Evolutionary conservation across 2,113 vertebrate species (phyloP), one percentile per base, ranked within the genome.

Genomic region (Calyptommatus sinebrachiatus): DNA sequence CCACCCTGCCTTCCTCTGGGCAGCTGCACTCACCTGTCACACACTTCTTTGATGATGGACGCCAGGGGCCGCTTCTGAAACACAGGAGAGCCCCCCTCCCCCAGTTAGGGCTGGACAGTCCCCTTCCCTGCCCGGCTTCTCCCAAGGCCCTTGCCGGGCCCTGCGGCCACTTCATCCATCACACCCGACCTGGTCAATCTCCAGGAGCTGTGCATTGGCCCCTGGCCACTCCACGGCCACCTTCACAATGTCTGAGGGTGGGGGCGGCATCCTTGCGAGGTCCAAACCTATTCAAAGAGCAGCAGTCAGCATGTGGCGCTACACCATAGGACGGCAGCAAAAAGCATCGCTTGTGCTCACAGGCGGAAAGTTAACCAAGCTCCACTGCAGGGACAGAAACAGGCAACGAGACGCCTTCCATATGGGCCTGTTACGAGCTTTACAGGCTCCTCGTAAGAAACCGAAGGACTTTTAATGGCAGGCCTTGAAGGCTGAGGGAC

Each of bases 161-260:
- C 31, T 35, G 29, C 2, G 48, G 4, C 53, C 53, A 14, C 53
- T 14, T 50, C 10, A 50, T 2, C 4, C 4, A 9, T 12, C 4
- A 18, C 53, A 57, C 14, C 53, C 14, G 78, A 99, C 98, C 98
- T 99, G 98, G 91, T 99, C 98, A 76, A 99, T 97, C 85, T 99
- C 98, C 60, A 99, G 97, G 73, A 99, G 96, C 88, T 99, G 98
- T 77, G 98, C 98, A 22, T 99, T 99, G 77, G 98, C 97, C 78
- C 97, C 98, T 0, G 98, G 98, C 98, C 98, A 99, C 83, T 99
- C 98, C 21, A 99, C 97, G 66, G 98, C 98, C 90, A 99, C 98
- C 92, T 99, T 99, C 86, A 99, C 98, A 0, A 99, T 97, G 92
- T 99, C 98, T 4, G 94, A 96, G 1, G 97, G 98, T 4, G 98